Evolutionary conservation across 2,113 vertebrate genomes (phyloP).

Genomic region (Platichthys flesus): DNA sequence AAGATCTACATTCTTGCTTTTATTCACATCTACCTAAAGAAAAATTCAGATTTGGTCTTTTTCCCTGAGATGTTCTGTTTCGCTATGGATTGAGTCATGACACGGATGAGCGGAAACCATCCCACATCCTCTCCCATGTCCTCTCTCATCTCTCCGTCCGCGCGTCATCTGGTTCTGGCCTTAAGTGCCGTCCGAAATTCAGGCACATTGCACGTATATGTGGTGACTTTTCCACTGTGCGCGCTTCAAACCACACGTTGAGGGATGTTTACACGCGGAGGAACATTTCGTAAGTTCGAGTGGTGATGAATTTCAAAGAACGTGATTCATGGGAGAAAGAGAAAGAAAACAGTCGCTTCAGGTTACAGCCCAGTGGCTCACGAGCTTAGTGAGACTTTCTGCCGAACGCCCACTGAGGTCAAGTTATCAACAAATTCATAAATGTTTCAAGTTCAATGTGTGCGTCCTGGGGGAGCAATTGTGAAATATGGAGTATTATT

Average conservation of each 20-base stretch:
- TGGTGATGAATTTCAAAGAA: constrained; percentile 53
- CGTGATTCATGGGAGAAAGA: constrained; percentile 40
- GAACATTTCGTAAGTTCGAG: constrained; percentile 12
- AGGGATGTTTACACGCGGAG: neutral
- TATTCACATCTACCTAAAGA: neutral
- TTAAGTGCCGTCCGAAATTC: neutral
- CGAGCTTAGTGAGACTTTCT: constrained; percentile 12
- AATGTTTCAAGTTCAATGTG: neutral
- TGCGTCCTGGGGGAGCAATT: neutral
- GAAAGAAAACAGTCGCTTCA: constrained; percentile 49
- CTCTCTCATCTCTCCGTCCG: neutral
- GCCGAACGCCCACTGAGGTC: constrained; percentile 5
- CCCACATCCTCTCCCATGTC: too few species aligned
- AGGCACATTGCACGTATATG: constrained; percentile 2
- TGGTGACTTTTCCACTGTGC: constrained; percentile 43
- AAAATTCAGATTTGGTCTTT: too few species aligned
- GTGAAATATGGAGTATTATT: neutral
- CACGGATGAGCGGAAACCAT: too few species aligned
- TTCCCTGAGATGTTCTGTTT: too few species aligned
- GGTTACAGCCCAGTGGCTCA: constrained; percentile 23
- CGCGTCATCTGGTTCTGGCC: constrained; percentile 18
- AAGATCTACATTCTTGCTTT: neutral
- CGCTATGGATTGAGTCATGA: too few species aligned
- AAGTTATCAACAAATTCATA: constrained; percentile 22
- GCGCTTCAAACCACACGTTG: constrained; percentile 17